phyloP scores from a whole-genome alignment of 1,140 invertebrate species.

The Leptonema lineaticorne region DNA sequence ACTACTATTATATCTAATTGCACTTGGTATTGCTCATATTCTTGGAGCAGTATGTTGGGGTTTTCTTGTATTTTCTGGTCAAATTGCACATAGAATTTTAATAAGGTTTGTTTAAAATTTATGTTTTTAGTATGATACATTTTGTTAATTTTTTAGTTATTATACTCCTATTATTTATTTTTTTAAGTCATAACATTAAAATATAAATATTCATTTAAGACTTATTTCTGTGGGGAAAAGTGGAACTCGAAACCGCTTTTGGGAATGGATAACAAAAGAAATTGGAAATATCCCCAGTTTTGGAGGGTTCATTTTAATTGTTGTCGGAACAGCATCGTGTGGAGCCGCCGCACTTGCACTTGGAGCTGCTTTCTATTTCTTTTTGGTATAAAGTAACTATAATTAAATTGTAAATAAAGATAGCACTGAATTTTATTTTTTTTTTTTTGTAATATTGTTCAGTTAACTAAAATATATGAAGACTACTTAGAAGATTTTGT shows the following conservation, averaged over 20 bases:
- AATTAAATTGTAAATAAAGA: not conserved
- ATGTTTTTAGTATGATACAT: not conserved
- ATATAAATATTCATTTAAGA: constrained; percentile 22
- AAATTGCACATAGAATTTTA: constrained; percentile 58
- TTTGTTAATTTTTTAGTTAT: constrained; percentile 2
- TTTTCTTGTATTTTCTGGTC: constrained; percentile 59
- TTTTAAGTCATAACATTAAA: too few relatives aligned
- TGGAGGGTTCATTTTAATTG: constrained; percentile 46
- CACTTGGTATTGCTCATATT: constrained; percentile 54
- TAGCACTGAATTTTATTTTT: not conserved
- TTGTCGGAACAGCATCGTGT: constrained; percentile 45
- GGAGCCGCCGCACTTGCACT: constrained; percentile 53
- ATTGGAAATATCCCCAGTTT: constrained; percentile 50
- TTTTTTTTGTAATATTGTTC: constrained; percentile 25
- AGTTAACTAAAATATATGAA: constrained; percentile 72
- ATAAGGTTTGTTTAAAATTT: constrained; percentile 53
- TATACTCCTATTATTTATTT: constrained; percentile 5
- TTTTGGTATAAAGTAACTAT: too few relatives aligned
- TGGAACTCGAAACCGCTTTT: constrained; percentile 53
- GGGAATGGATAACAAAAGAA: constrained; percentile 57
- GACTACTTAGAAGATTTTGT: constrained; percentile 70
- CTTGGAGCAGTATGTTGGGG: constrained; percentile 52
- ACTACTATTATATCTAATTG: constrained; percentile 50
- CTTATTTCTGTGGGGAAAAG: constrained; percentile 48
- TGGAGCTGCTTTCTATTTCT: constrained; percentile 59